Base-by-base conservation (phyloP, 2,113 vertebrate species). In the Fregetta grallaria region DNA sequence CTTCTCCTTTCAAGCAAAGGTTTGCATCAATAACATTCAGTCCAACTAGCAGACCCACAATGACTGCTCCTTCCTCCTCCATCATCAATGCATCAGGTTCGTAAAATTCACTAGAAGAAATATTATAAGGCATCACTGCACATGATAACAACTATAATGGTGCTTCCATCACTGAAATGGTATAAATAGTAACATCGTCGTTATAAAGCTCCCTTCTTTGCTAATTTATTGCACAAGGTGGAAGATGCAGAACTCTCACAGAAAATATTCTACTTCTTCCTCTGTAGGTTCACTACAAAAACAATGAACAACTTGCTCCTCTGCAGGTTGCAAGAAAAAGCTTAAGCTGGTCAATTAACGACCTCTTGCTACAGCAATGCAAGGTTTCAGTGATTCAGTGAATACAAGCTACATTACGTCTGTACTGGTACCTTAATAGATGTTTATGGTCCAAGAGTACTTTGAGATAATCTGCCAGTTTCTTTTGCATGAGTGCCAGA, bases 401-500 rank as follows among this genome's bases (percentile, higher is more conserved):
- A 92, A 70, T 12, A 78, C 36, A 40, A 42, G 4, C 16, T 13
- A 38, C 3, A 1, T 6, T 6, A 19, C 0, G 0, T 16, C 74
- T 75, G 19, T 32, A 53, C 11, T 40, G 18, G 97, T 97, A 99
- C 99, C 98, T 99, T 93, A 99, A 96, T 18, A 99, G 98, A 90
- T 99, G 98, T 82, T 98, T 99, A 81, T 98, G 98, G 95, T 99
- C 99, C 97, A 99, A 96, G 45, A 99, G 98, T 34, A 98, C 98
- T 97, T 99, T 99, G 97, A 99, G 98, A 75, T 99, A 99, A 96
- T 99, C 99, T 1, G 99, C 99, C 85, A 99, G 96, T 94, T 99
- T 99, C 98, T 99, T 99, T 95, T 99, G 99, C 99, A 99, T 99
- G 49, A 99, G 98, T 6, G 99, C 99, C 89, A 99, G 98, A 96